A percentile compares a stretch with the other conserved stretches of the same genome.
phyloP scores from a whole-genome alignment of 2,888 invertebrate genomes.

The Ennomos quercinarius region DNA sequence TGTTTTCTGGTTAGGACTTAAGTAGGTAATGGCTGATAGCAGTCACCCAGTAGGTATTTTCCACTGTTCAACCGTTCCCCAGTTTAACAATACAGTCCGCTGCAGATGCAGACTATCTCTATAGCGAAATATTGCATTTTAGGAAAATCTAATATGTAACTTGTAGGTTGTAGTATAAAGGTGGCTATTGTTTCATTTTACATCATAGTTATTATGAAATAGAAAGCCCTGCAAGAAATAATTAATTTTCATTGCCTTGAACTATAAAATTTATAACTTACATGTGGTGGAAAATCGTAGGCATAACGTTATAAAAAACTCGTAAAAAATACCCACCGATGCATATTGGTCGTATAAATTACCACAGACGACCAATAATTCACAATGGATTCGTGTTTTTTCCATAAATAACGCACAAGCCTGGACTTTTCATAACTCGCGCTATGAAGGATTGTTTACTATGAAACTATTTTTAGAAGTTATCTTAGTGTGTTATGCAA shows the following conservation, averaged over 20 bases:
- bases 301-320: conserved; percentile 54
- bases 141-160: too few relatives aligned
- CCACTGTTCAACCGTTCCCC: too few relatives aligned
- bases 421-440: conserved; percentile 45
- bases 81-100: too few relatives aligned
- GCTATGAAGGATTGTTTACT: conserved; percentile 51
- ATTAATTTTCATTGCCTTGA: conserved; percentile 32
- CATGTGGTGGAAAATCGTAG: conserved; percentile 51
- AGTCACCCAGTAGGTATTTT: too few relatives aligned
- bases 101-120: too few relatives aligned
- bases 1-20: too few relatives aligned
- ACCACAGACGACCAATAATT: conserved; percentile 54
- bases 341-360: conserved; percentile 52
- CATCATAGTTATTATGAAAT: too few relatives aligned
- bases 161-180: too few relatives aligned
- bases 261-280: conserved; percentile 48
- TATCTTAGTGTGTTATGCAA: conserved; percentile 42
- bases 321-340: conserved; percentile 50
- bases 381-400: conserved; percentile 52
- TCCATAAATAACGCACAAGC: conserved; percentile 45
- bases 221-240: background rate
- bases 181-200: too few relatives aligned
- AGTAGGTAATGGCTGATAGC: too few relatives aligned
- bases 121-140: too few relatives aligned
- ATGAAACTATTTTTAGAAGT: conserved; percentile 49